Conservation (phyloP, 2,113 vertebrate genomes). For the Tragelaphus strepsiceros region DNA sequence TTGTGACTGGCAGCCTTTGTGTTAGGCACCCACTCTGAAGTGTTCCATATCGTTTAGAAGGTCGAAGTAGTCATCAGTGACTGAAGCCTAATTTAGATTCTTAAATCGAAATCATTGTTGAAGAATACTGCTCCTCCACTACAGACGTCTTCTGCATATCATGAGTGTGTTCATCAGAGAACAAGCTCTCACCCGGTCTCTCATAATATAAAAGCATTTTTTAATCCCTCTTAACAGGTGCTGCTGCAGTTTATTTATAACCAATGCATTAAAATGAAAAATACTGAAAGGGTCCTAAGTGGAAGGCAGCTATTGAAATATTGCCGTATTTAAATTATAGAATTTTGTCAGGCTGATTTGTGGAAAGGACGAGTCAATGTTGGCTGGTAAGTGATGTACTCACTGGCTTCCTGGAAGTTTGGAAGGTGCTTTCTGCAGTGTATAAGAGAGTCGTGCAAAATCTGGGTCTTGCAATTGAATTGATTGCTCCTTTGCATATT, state of each 20-base stretch:
- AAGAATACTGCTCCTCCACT: constrained; percentile 39
- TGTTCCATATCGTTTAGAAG: constrained; percentile 37
- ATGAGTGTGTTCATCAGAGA: constrained; percentile 52
- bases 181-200: constrained; percentile 56
- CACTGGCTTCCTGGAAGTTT: constrained; percentile 19
- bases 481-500: not conserved
- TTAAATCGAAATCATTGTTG: constrained; percentile 43
- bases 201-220: constrained; percentile 59
- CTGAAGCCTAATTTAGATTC: constrained; percentile 62
- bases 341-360: constrained; percentile 48
- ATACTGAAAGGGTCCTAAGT: constrained; percentile 58
- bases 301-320: constrained; percentile 59
- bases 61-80: constrained; percentile 57
- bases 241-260: constrained; percentile 74
- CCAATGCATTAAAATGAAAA: constrained; percentile 71
- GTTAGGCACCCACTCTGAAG: constrained; percentile 25
- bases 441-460: not conserved
- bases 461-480: not conserved
- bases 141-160: constrained; percentile 36
- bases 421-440: accelerated
- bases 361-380: constrained; percentile 30
- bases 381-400: not conserved
- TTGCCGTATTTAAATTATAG: constrained; percentile 22
- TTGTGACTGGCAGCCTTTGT: constrained; percentile 42
- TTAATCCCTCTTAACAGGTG: constrained; percentile 68